phyloP scores from a whole-genome alignment of 2,888 invertebrate species.

The Neoitamus cyanurus region DNA sequence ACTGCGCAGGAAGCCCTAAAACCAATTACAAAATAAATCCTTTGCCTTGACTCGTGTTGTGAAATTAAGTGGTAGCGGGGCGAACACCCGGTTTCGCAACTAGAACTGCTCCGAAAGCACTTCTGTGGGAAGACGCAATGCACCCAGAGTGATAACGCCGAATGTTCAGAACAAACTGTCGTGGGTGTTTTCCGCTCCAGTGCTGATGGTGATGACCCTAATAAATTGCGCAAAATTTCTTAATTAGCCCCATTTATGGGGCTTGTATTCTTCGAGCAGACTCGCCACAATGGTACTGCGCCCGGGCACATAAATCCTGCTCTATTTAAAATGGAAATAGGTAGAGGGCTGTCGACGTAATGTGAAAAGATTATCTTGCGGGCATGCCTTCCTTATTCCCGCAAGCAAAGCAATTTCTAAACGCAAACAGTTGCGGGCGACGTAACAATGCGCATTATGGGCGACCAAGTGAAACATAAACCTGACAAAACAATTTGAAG shows the following conservation, averaged over 20 bases:
- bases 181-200: slow-evolving; percentile 19
- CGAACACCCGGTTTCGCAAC: neutral
- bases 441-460: neutral
- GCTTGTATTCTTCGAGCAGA: neutral
- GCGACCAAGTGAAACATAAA: neutral
- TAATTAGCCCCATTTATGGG: slow-evolving; percentile 28
- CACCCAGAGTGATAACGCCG: slow-evolving; percentile 25
- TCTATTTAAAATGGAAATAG: neutral
- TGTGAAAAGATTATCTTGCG: slow-evolving; percentile 26
- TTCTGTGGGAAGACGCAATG: slow-evolving; percentile 13
- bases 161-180: slow-evolving; percentile 33
- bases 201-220: slow-evolving; percentile 31
- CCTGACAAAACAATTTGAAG: neutral
- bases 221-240: slow-evolving; percentile 32
- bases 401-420: neutral
- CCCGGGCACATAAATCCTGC: neutral
- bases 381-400: neutral
- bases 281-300: slow-evolving; percentile 7
- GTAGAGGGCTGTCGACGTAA: neutral
- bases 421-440: neutral
- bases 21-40: slow-evolving; percentile 34
- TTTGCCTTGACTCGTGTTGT: neutral
- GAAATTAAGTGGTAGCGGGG: neutral
- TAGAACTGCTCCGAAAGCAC: neutral
- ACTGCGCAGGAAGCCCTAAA: neutral